Base-by-base conservation (phyloP, 2,888 invertebrate species). In the Heliconius aoede region DNA sequence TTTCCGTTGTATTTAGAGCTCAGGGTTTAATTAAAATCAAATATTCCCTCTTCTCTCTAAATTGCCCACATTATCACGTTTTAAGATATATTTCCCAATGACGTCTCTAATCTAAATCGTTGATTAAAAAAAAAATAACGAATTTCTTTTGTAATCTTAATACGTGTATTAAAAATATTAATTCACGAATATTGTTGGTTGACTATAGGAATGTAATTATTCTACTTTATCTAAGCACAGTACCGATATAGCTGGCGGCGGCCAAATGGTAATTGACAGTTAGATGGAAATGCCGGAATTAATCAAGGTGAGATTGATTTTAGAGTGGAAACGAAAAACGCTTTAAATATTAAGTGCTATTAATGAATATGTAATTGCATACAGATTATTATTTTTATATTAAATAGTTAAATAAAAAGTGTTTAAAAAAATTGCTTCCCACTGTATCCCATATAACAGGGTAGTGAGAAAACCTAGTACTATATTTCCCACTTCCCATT, bases 181-280 rank as follows among this genome's bases (percentile, higher is more conserved):
- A 46, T 18, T 18, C 7, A 21, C 46, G 7, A 18, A 46, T 46
- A 28, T 24, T 58, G 13, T 13, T 3, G 15, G 15, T 60, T 60
- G 4, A 15, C 60, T 7, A 26, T 11, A 7, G 18, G 15, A 4
- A n/a, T 55, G 28, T 28, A 69, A 32, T 30, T 51, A n/a, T 51
- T 30, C n/a, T 55, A 30, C n/a, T 69, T 62, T 68, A 69, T 69
- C 55, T 68, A 58, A 73, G 51, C 40, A 26, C 30, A 60, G 32
- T 46, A 51, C 73, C 40, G 71, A 68, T 36, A 77, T 73, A 68
- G 68, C 73, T 21, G 67, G 58, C 28, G 67, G 58, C 28, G 72
- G 71, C 51, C 55, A 51, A 51, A 46, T 71, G 65, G 5, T 77
- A 77, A 77, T 74, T 77, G 71, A 74, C 68, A 73, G 68, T 51